Base-by-base conservation (phyloP, 2,113 vertebrate genomes). In the Sander vitreus region DNA sequence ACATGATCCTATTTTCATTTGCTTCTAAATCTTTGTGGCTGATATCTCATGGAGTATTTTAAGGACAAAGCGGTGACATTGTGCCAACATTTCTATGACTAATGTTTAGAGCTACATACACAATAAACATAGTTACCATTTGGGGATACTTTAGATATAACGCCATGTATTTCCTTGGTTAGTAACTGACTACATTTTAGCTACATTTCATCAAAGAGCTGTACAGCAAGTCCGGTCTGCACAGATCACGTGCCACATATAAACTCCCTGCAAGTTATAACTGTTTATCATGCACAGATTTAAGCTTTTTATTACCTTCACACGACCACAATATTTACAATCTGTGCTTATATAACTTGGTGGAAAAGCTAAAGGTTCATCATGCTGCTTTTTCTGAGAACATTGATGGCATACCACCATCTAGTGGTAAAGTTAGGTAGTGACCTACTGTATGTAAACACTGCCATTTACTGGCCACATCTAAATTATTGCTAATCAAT, bases 351-450 rank as follows among this genome's bases (percentile, higher is more conserved):
- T 43, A 16, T 47, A 77, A 72, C 21, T 30, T 48, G 8, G 27
- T 50, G 25, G 21, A 74, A 64, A 67, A n/a, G 6, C 48, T 55
- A 14, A 63, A 55, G 27, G 30, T 48, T 71, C 4, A 67, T 16
- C 5, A 18, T 45, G 13, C 7, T 50, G 54, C 16, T 27, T 50
- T 50, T 78, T 43, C 2, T 27, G 5, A 51, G 9, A 81, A 78
- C 9, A 55, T 14, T 70, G 16, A 71, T 54, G 54, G 27, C 16
- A 9, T 81, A 62, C 5, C 50, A 12, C 84, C 90, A 91, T 39
- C 93, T 93, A 82, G 79, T 93, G 93, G 76, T 77, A 8, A 71
- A 15, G 74, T n/a, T 1, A 39, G n/a, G 67, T 25, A 73, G 10
- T 59, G 59, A 4, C 39, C 10, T 47, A 1, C 11, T 63, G 19